These are phyloP conservation scores for Glaucidium brasilianum DNA, from an alignment of 2,113 vertebrate genomes.

Conservation along the genomic window DNA sequence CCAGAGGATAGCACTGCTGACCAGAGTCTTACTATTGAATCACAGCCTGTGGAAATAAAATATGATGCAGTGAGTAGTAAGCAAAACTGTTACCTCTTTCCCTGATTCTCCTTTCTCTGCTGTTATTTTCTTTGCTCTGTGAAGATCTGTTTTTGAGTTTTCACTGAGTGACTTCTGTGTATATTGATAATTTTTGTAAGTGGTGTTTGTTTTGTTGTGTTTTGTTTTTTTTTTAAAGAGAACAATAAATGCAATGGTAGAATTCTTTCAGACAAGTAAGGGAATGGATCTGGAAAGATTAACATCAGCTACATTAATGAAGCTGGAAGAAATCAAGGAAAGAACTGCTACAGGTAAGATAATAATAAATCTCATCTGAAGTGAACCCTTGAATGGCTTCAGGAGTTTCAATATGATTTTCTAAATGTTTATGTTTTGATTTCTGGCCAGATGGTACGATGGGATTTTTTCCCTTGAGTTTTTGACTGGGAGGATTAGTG, in stretches of 20 bases:
- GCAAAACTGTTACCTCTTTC: background rate
- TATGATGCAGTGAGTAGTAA: slow-evolving; percentile 89
- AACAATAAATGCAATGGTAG: slow-evolving; percentile 89
- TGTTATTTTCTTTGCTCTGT: background rate
- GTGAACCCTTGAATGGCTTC: background rate
- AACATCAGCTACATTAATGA: slow-evolving; percentile 90
- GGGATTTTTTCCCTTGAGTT: background rate
- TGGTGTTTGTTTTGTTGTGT: too few relatives aligned
- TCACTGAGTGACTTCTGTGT: background rate
- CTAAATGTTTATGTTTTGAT: background rate
- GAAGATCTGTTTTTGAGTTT: background rate
- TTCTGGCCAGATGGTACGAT: background rate
- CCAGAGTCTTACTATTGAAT: slow-evolving; percentile 86
- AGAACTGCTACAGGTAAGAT: slow-evolving; percentile 88
- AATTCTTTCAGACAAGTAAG: slow-evolving; percentile 88
- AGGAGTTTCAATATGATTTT: background rate
- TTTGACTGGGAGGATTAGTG: background rate
- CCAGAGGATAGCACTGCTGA: slow-evolving; percentile 83
- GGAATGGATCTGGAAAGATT: slow-evolving; percentile 90
- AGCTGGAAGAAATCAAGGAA: slow-evolving; percentile 96
- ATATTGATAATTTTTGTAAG: background rate
- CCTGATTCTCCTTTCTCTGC: background rate
- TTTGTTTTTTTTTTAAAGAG: slow-evolving; percentile 59
- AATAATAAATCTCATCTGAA: background rate
- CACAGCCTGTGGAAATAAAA: slow-evolving; percentile 93